These are phyloP conservation scores for Erethizon dorsatum DNA, from an alignment of 2,797 vertebrate species.

Conservation along the genomic window DNA sequence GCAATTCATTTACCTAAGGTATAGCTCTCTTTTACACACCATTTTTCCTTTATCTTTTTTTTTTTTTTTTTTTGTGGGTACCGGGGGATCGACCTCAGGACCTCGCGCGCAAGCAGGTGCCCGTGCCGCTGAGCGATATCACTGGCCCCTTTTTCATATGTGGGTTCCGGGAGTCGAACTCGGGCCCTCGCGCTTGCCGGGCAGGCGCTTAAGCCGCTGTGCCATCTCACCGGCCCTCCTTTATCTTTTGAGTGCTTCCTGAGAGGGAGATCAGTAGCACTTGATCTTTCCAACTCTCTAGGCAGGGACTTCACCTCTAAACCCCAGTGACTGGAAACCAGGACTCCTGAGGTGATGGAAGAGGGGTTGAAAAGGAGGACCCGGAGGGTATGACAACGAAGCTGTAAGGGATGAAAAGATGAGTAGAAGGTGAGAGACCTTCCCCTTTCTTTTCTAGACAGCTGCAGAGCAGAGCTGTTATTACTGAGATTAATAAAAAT, in stretches of 20 bases:
- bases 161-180: too few species aligned
- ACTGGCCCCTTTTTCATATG: too few species aligned
- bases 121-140: too few species aligned
- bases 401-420: neutral
- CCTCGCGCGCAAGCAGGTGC: too few species aligned
- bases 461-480: neutral
- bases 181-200: too few species aligned
- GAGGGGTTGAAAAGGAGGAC: neutral
- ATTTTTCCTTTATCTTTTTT: neutral
- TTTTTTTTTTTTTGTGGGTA: too few species aligned
- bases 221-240: too few species aligned
- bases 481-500: neutral
- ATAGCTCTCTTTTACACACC: neutral
- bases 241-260: neutral
- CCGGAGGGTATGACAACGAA: neutral
- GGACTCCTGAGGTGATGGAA: neutral
- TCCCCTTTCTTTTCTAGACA: constrained; percentile 7
- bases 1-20: neutral
- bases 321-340: neutral
- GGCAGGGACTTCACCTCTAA: neutral
- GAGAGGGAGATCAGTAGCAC: neutral
- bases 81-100: too few species aligned
- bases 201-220: too few species aligned
- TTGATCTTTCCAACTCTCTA: neutral
- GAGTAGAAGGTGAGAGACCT: accelerated